These are phyloP conservation scores for Cryptocephalus primarius DNA, from an alignment of 2,888 invertebrate species.

Conservation along the genomic window DNA sequence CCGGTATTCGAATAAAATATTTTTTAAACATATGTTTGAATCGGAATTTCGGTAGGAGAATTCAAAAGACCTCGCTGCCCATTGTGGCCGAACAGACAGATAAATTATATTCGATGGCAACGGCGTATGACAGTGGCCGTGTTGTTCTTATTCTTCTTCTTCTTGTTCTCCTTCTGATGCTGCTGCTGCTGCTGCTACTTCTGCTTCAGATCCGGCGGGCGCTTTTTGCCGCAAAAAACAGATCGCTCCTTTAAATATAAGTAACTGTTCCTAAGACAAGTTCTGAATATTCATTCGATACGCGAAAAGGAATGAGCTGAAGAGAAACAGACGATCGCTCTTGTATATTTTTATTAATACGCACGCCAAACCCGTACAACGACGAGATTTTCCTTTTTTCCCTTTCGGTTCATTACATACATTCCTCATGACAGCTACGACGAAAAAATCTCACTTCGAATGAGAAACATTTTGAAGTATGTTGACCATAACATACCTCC, in stretches of 20 bases:
- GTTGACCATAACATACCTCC: no score
- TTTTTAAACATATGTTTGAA: constrained; percentile 39
- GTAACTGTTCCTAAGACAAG: constrained; percentile 29
- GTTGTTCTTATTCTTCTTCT: constrained; percentile 10
- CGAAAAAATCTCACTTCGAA: no score
- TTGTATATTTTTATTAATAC: constrained; percentile 20
- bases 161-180: constrained; percentile 1
- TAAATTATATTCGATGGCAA: constrained; percentile 37
- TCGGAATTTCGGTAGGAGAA: constrained; percentile 36
- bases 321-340: constrained; percentile 3
- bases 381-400: no score
- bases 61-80: constrained; percentile 33
- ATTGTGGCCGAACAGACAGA: constrained; percentile 38
- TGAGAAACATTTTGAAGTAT: no score
- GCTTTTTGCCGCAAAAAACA: constrained; percentile 1
- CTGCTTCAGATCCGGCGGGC: no score
- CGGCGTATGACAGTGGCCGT: constrained; percentile 37
- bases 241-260: constrained; percentile 25
- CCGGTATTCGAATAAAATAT: constrained; percentile 37
- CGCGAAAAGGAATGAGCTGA: no score
- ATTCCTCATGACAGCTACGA: no score
- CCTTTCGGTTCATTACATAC: no score
- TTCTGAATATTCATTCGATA: constrained; percentile 22
- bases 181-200: no score
- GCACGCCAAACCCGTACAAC: not conserved